Evolutionary conservation across 2,797 vertebrate species (phyloP), one percentile per base, ranked within the genome.

Genomic region (Erpetoichthys calabaricus): DNA sequence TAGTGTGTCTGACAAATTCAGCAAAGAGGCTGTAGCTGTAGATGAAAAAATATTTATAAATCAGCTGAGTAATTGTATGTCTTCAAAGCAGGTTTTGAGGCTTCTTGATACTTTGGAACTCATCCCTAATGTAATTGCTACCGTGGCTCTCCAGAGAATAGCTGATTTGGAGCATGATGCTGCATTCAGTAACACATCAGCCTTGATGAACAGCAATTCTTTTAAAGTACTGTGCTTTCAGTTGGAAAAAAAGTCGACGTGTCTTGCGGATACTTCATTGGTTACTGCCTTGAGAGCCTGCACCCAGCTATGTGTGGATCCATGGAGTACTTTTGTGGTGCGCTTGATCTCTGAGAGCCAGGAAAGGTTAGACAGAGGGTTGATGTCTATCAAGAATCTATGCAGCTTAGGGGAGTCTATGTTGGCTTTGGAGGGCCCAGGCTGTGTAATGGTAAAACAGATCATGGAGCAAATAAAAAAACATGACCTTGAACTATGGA

Each of bases 301-400:
- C 68, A 73, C 83, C 1, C 83, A 80, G 4, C 79, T 90, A 2
- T 71, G 59, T 9, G 10, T 91, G 63, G 90, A 91, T 51, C 86
- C 85, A 0, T 77, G 75, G 68, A 88, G 87, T 67, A 69, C 63
- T 0, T 59, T 92, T 63, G 72, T 97, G 67, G 72, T 65, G 41
- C 76, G 64, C 1, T 77, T 97, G 62, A 63, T 91, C 64, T 82
- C 78, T 0, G 91, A 98, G 72, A 80, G 84, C 54, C 73, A 85
- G 59, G 61, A 71, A 52, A 78, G 90, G 43, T 75, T 98, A 2
- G 73, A 68, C 49, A 70, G 56, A 44, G 77, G 78, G 3, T 44
- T 60, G 55, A 61, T 98, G 68, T 73, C 63, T 3, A 55, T 80
- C 3, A 71, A 58, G 42, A 73, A 80, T 56, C 77, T 95, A 6